A percentile compares a stretch with the other conserved stretches of the same genome.
Evolutionary conservation across 2,113 vertebrate genomes (phyloP).

Genomic region (Myotis davidii): DNA sequence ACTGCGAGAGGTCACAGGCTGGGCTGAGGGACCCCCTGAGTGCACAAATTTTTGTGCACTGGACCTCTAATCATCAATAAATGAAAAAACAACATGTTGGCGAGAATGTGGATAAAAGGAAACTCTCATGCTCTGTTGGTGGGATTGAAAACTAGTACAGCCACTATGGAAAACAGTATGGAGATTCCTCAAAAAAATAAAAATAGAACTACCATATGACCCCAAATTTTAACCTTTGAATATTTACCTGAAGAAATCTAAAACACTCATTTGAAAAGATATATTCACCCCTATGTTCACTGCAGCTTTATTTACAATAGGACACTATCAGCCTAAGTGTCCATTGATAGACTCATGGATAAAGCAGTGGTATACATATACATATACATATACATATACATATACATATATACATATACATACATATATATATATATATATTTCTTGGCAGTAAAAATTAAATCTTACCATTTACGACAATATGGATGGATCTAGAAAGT

Average conservation of each 20-base stretch:
- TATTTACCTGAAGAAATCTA: background rate
- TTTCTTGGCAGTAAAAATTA: background rate
- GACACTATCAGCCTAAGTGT: background rate
- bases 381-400: no score
- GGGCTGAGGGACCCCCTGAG: no score
- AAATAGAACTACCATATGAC: background rate
- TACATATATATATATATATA: background rate
- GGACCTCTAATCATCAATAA: no score
- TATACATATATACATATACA: no score
- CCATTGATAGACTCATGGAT: background rate
- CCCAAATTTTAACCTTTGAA: background rate
- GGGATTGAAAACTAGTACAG: background rate
- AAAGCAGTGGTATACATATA: background rate
- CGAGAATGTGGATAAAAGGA: background rate
- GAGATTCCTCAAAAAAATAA: background rate
- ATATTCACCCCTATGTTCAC: background rate
- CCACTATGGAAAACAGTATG: background rate
- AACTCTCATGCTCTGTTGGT: background rate
- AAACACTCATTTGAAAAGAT: background rate
- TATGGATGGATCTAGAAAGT: background rate
- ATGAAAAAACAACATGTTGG: background rate
- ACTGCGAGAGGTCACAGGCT: no score
- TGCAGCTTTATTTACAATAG: background rate
- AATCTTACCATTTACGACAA: background rate
- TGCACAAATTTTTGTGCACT: no score